Base-by-base conservation (phyloP, 2,888 invertebrate genomes). In the Drosophila antonietae region DNA sequence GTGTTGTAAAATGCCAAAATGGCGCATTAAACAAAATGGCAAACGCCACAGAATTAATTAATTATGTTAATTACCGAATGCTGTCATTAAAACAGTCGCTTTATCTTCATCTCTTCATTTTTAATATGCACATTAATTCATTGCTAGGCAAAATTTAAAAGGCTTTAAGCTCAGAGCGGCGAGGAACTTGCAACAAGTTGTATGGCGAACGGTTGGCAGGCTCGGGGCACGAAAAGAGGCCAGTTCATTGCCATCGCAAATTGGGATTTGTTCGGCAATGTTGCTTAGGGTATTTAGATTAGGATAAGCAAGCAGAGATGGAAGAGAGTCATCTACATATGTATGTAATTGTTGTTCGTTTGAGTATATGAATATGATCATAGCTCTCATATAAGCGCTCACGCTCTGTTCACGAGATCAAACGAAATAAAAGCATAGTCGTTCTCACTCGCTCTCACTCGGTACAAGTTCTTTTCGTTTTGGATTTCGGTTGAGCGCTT, bases 51-150 rank as follows among this genome's bases (percentile, higher is more conserved):
- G 70, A 65, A 55, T 61, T 70, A 33, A 61, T 66, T 62, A 55
- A 63, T 82, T 78, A 82, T 85, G 83, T 28, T 75, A 78, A 83
- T 78, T 65, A 46, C 14, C 18, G 18, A 47, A 20, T 14, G 46
- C 49, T 28, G 44, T 46, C 55, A 78, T 78, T 68, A 66, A 37
- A 64, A 65, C 20, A 55, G 43, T 49, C 55, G 64, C 37, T 28
- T 57, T 51, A 44, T 44, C 41, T 53, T 44, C 44, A 33, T 47
- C 59, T 33, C 44, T n/a, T 57, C 31, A 69, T 53, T 59, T 55
- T 60, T 60, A 58, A 71, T 65, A 69, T 80, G 69, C 71, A 69
- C 68, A 69, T 78, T 77, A 72, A 77, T 77, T 74, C 68, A 71
- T 69, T 14, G 18, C 53, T 7, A 4, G 23, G n/a, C 2, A 20